Conservation (phyloP, 2,113 vertebrate genomes). For the Carlito syrichta region DNA sequence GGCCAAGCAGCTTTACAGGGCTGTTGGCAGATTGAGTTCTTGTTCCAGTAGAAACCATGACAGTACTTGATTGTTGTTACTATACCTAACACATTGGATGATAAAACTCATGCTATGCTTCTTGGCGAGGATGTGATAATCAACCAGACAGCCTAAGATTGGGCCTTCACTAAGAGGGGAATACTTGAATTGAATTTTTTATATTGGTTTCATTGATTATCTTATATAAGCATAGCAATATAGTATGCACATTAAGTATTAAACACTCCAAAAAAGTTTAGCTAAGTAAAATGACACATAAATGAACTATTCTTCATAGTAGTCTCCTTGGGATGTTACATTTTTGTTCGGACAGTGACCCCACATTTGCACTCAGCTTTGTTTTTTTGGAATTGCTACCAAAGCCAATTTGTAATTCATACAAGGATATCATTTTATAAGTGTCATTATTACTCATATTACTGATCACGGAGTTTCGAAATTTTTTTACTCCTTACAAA, state of each 20-base stretch:
- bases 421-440: neutral
- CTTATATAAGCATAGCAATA: neutral
- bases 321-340: neutral
- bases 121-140: neutral
- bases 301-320: neutral
- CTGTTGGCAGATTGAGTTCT: neutral
- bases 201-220: neutral
- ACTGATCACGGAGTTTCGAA: neutral
- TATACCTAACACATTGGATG: neutral
- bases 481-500: neutral
- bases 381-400: neutral
- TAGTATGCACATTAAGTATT: neutral
- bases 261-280: neutral
- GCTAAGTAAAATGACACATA: neutral
- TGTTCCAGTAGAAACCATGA: neutral
- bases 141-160: neutral
- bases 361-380: neutral
- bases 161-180: neutral
- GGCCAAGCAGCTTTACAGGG: neutral
- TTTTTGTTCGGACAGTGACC: neutral
- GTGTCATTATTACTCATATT: neutral
- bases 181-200: neutral
- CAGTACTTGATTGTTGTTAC: neutral
- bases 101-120: neutral
- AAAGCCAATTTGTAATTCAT: neutral